Base-by-base conservation (phyloP, 2,797 vertebrate genomes). In the Poeciliopsis paucimaculata region DNA sequence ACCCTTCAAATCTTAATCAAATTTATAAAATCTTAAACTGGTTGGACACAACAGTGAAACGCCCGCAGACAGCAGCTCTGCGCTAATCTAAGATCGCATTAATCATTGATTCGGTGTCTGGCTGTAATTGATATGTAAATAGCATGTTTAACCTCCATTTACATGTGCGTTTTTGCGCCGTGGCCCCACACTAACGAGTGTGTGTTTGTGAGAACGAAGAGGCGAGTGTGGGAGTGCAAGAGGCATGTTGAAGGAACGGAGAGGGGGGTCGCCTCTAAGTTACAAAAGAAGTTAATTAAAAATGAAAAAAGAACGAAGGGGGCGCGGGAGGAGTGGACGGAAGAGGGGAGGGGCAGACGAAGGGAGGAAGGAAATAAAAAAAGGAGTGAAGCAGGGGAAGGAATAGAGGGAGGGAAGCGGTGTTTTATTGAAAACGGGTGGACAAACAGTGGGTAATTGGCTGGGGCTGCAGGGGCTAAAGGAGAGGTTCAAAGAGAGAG, bases 241-340 rank as follows among this genome's bases (percentile, higher is more conserved):
- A 93, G 89, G 90, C 87, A 87, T 86, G 88, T 87, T 84, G 90
- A 51, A 81, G 87, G 77, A 66, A 23, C 49, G 84, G 34, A 2
- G 28, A 41, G 75, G 89, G 85, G 82, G 84, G 85, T 84, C 8
- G 87, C 85, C 77, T 87, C 84, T 88, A 91, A 93, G 89, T 93
- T 93, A 94, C 92, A 94, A 94, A 94, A 94, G 92, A 94, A 94
- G 93, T 94, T 94, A 94, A 94, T 94, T 94, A 94, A 94, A 93
- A 94, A 93, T 91, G 89, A 94, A 93, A 91, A 94, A 91, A 90
- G 84, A 85, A 77, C 1, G 78, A 66, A 82, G 57, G 74, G 73
- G 78, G 73, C 16, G 47, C 43, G 46, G 70, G 49, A 57, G 86
- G 57, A 86, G 87, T 87, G 88, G 89, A 91, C 75, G 83, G 86